These are phyloP conservation scores for Rhinogobio ventralis DNA, from an alignment of 2,797 vertebrate genomes.

Conservation along the genomic window DNA sequence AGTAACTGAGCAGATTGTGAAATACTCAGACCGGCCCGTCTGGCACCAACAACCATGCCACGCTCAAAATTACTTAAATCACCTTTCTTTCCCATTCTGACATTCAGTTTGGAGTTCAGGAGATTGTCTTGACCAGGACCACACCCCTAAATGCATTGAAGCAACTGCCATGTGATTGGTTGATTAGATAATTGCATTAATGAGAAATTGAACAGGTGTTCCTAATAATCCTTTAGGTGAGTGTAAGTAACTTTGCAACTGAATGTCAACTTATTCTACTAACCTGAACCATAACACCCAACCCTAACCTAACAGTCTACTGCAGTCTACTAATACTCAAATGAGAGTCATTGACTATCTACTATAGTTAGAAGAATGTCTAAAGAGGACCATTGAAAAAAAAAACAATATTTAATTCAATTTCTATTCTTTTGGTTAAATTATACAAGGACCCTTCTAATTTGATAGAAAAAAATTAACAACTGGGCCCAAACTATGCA, in stretches of 20 bases:
- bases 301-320: not conserved
- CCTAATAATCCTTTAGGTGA: too few species aligned
- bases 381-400: not conserved
- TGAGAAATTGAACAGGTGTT: too few species aligned
- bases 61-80: too few species aligned
- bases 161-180: too few species aligned
- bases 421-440: not conserved
- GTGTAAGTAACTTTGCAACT: not conserved
- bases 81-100: too few species aligned
- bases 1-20: too few species aligned
- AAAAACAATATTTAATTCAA: not conserved
- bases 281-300: not conserved
- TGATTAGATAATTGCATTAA: too few species aligned
- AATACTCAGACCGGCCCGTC: too few species aligned
- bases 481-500: not conserved
- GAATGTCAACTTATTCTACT: not conserved
- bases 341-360: not conserved
- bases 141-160: too few species aligned
- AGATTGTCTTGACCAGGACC: too few species aligned
- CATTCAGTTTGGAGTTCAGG: too few species aligned
- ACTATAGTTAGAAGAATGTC: not conserved
- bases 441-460: not conserved
- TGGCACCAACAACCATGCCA: too few species aligned
- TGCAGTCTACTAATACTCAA: not conserved
- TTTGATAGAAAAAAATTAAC: not conserved